phyloP scores from a whole-genome alignment of 2,888 invertebrate genomes.

The Pocota personata region DNA sequence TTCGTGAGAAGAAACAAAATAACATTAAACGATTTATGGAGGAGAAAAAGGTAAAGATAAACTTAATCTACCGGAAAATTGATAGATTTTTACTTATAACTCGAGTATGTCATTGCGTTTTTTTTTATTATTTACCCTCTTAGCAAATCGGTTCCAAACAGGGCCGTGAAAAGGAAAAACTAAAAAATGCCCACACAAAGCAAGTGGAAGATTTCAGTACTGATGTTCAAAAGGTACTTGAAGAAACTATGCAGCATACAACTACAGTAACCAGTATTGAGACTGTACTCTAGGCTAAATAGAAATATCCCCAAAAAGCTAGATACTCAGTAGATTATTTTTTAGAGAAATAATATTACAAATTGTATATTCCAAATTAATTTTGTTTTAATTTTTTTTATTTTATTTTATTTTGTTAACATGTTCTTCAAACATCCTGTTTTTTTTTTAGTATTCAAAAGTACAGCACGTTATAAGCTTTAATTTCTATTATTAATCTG shows the following conservation, averaged over 20 bases:
- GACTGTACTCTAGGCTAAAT: constrained; percentile 80
- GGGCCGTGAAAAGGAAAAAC: constrained; percentile 94
- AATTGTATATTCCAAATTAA: constrained; percentile 19
- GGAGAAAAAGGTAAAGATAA: constrained; percentile 89
- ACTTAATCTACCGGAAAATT: not conserved
- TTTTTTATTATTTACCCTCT: constrained; percentile 73
- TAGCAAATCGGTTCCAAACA: constrained; percentile 93
- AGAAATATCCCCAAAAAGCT: constrained; percentile 34
- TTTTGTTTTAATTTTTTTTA: constrained; percentile 6
- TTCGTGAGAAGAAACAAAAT: constrained; percentile 97
- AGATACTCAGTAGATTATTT: constrained; percentile 64
- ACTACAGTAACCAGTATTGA: constrained; percentile 81
- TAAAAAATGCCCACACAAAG: constrained; percentile 95
- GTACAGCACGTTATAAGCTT: not conserved
- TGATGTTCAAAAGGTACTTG: constrained; percentile 91
- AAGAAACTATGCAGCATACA: constrained; percentile 77
- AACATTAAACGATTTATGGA: constrained; percentile 99
- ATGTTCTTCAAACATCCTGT: not conserved
- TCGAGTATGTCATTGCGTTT: constrained; percentile 10
- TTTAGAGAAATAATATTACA: constrained; percentile 20
- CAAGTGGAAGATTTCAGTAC: constrained; percentile 94
- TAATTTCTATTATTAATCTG: not conserved
- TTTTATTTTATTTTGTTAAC: constrained; percentile 17
- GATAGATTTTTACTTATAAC: not conserved
- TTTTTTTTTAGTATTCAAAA: not conserved